These are phyloP conservation scores for Cancer borealis DNA, from an alignment of 2,888 invertebrate species.

Conservation along the genomic window DNA sequence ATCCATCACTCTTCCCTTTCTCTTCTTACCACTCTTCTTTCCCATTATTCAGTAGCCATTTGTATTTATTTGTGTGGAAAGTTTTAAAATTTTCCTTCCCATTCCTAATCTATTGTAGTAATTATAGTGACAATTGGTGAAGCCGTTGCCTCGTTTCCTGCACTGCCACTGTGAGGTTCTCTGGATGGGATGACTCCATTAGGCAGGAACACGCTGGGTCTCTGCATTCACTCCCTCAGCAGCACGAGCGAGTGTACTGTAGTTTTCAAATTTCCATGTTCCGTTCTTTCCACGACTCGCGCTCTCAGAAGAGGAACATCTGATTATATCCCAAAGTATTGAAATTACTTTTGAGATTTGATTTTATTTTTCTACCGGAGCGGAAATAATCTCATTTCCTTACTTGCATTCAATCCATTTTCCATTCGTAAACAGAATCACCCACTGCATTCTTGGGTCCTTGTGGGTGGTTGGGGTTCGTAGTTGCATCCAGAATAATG, in stretches of 20 bases:
- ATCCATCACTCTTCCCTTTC: constrained; percentile 8
- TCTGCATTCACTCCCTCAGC: background rate
- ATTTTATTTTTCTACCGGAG: background rate
- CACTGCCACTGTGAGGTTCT: background rate
- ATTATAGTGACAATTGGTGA: background rate
- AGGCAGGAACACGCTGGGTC: background rate
- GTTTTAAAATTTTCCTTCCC: background rate
- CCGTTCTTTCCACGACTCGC: background rate
- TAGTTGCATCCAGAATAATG: background rate
- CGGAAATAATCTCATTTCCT: constrained; percentile 18
- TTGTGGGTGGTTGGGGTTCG: background rate
- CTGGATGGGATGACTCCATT: constrained; percentile 12
- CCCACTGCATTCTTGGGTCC: background rate
- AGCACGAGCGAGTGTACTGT: background rate
- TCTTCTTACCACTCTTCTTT: constrained; percentile 8
- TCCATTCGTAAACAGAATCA: constrained; percentile 5
- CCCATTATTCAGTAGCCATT: constrained; percentile 36
- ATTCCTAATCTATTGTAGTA: background rate
- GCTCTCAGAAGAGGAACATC: constrained; percentile 17
- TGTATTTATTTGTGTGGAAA: constrained; percentile 34
- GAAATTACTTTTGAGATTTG: background rate
- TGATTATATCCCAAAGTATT: constrained; percentile 25
- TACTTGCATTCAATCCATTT: background rate
- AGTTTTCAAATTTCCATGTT: background rate
- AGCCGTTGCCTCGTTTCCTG: background rate